Evolutionary conservation across 2,113 vertebrate species (phyloP), one percentile per base, ranked within the genome.

Genomic region (Zapornia atra): DNA sequence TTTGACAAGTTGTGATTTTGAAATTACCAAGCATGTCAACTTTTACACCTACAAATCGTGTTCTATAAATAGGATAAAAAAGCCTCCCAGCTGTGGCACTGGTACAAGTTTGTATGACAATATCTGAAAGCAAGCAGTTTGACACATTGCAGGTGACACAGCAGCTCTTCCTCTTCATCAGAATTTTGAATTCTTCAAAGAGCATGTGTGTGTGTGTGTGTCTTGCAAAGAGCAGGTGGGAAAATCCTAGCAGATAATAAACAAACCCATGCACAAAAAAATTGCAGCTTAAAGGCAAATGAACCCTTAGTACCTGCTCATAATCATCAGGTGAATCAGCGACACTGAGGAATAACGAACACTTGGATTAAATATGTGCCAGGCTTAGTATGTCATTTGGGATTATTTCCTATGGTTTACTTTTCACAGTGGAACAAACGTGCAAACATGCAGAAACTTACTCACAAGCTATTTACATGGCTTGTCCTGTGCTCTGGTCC

Each of bases 141-240:
- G 26, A 33, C 34, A 60, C 18, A 28, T 42, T 66, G 29, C 54
- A 92, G 26, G 42, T 19, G 20, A 63, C 36, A 24, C 2, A 84
- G 75, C 34, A 82, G 54, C 38, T 72, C 57, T 33, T 40, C 28
- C 9, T 40, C 44, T 40, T 51, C 20, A 11, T 19, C 4, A 5
- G 26, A 88, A 94, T 57, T 53, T 44, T 26, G 38, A 48, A 64
- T 57, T 48, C 65, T 79, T n/a, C 44, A 38, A 44, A 44, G 10
- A 34, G 0, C 17, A 22, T 26, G 13, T 20, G 11, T 10, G 2
- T 20, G 11, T 10, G 2, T 2, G 0, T 33, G 5, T 33, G 10
- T 38, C 29, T 12, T n/a, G 31, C 60, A 70, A 40, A 36, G 25
- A 60, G 44, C 12, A 59, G 21, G 5, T 15, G 12, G 25, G n/a